These are phyloP conservation scores for Pseudochirops corinnae DNA, from an alignment of 2,797 vertebrate genomes.

Conservation along the genomic window DNA sequence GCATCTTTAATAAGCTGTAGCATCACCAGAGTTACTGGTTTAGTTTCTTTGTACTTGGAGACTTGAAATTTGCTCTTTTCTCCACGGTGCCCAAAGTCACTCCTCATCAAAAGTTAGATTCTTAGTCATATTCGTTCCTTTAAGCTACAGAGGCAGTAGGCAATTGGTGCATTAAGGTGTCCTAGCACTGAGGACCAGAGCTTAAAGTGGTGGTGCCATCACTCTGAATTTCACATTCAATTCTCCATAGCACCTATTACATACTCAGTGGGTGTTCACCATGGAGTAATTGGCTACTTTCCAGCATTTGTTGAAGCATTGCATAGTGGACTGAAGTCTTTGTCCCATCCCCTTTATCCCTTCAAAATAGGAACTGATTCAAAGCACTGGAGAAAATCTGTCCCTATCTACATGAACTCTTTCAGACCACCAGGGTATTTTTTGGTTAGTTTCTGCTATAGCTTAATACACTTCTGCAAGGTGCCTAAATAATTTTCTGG, in stretches of 20 bases:
- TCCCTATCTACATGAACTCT: not conserved
- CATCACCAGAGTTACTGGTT: conserved; percentile 67
- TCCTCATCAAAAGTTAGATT: conserved; percentile 45
- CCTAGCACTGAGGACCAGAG: not conserved
- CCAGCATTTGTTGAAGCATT: not conserved
- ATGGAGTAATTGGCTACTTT: not conserved
- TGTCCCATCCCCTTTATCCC: not conserved
- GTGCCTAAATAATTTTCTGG: not conserved
- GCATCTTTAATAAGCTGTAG: conserved; percentile 82
- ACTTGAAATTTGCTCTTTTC: conserved; percentile 34
- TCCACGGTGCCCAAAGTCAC: conserved; percentile 52
- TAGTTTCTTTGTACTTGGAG: conserved; percentile 63
- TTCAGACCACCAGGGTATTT: not conserved
- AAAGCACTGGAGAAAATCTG: not conserved
- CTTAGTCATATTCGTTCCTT: not conserved
- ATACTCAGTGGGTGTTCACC: not conserved
- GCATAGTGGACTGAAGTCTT: not conserved
- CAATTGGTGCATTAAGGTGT: conserved; percentile 24
- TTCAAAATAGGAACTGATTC: not conserved
- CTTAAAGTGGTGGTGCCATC: not conserved
- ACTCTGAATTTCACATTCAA: not conserved
- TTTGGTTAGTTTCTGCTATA: not conserved
- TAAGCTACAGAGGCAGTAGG: not conserved
- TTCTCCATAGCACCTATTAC: not conserved
- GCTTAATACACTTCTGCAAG: conserved; percentile 39